Base-by-base conservation (phyloP, 2,888 invertebrate genomes). In the Spilosoma lubricipeda region DNA sequence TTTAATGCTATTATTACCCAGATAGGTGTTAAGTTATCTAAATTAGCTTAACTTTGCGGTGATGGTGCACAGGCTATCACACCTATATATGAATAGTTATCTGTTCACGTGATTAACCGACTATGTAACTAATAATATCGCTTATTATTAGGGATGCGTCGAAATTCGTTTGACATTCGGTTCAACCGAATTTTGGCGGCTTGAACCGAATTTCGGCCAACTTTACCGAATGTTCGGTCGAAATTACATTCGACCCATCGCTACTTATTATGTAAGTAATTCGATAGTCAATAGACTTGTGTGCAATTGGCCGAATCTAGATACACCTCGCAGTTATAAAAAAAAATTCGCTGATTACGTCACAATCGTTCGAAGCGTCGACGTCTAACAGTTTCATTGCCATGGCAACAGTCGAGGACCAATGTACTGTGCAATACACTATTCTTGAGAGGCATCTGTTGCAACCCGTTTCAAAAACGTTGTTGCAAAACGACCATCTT, bases 351-450 rank as follows among this genome's bases (percentile, higher is more conserved):
- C 42, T 4, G 48, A 52, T 71, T 56, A 70, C 73, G 73, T 70
- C 73, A 73, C 42, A 66, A 13, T 8, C 13, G n/a, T 68, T 68
- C 48, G 68, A 72, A 72, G 77, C 78, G 77, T 74, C 48, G 67
- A 66, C 73, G 75, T 30, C 68, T 84, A 85, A 85, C 84, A 82
- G 84, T 80, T 77, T 64, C 64, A 81, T 84, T 80, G 71, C 79
- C 78, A 84, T 84, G 42, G 84, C 77, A 84, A 84, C 84, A 77
- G 77, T 77, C 77, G 70, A 81, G 80, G 83, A 85, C 85, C 81
- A 83, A 81, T 77, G 83, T 83, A 84, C 85, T 85, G 78, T 78
- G 82, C 80, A 84, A 82, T 80, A 80, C 73, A 75, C 76, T 79
- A 77, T 75, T 68, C 70, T 70, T 73, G 66, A 67, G 45, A 66